Conservation (phyloP, 1,140 invertebrate species). For the Drosophila sulfurigaster region DNA sequence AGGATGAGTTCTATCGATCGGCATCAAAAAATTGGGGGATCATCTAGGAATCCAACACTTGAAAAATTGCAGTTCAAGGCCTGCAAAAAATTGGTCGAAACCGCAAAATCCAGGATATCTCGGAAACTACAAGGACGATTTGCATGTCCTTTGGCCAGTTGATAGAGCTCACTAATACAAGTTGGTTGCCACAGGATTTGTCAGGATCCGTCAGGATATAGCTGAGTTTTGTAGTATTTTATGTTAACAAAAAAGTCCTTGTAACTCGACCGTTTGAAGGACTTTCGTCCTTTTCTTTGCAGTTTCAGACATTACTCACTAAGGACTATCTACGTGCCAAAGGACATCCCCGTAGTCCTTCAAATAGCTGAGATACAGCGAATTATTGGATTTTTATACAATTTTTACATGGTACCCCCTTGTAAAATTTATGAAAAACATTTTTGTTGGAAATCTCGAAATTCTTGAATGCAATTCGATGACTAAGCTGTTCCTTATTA, state of each 20-base stretch:
- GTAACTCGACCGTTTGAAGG: background rate
- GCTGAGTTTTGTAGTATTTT: background rate
- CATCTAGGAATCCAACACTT: background rate
- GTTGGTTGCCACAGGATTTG: background rate
- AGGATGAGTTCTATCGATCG: background rate
- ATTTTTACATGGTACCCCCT: background rate
- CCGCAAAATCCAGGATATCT: background rate
- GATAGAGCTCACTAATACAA: background rate
- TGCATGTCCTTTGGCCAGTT: background rate
- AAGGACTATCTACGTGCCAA: background rate
- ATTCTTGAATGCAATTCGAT: conserved; percentile 1
- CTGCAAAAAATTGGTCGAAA: background rate
- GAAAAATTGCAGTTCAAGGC: background rate
- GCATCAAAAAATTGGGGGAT: background rate
- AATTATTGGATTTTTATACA: background rate
- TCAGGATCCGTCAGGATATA: background rate
- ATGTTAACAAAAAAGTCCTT: background rate
- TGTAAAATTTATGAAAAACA: background rate
- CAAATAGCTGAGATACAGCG: background rate
- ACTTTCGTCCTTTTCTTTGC: background rate
- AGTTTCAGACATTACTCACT: background rate
- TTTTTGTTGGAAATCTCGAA: background rate
- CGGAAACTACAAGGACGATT: conserved; percentile 1
- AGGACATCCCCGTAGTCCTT: background rate
- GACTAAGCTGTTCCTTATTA: background rate